These are phyloP conservation scores for Gobio occitaniae DNA, from an alignment of 2,797 vertebrate genomes.

Conservation along the genomic window DNA sequence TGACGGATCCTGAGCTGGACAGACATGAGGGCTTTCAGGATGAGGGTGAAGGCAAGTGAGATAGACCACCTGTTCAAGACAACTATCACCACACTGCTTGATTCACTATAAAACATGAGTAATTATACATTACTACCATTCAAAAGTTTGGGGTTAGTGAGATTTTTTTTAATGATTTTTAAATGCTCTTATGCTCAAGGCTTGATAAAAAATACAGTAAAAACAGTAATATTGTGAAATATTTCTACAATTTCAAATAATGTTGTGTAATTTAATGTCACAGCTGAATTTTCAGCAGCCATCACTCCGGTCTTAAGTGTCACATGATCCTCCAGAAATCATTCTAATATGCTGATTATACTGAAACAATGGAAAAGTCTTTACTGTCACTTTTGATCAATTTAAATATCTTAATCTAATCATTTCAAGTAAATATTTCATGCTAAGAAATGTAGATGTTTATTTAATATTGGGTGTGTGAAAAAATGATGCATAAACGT, in stretches of 20 bases:
- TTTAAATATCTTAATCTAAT: background rate
- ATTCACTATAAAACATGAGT: background rate
- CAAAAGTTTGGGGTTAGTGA: background rate
- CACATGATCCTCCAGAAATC: background rate
- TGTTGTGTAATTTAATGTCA: background rate
- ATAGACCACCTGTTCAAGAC: constrained; percentile 41
- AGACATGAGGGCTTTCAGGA: constrained; percentile 44
- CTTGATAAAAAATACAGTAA: background rate
- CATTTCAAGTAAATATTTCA: background rate
- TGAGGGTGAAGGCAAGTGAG: constrained; percentile 26
- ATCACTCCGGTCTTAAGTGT: background rate
- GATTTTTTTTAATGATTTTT: background rate
- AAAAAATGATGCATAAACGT: background rate
- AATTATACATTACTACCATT: background rate
- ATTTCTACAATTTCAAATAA: background rate
- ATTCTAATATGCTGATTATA: background rate
- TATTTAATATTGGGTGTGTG: background rate
- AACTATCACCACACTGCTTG: constrained; percentile 18
- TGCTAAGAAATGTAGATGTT: background rate
- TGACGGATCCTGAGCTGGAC: constrained; percentile 47
- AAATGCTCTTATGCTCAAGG: background rate
- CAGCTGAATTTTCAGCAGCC: background rate
- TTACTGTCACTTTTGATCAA: background rate
- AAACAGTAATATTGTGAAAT: background rate
- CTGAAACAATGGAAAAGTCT: background rate